Base-by-base conservation (phyloP, 2,797 vertebrate genomes). In the Scolopax rusticola region DNA sequence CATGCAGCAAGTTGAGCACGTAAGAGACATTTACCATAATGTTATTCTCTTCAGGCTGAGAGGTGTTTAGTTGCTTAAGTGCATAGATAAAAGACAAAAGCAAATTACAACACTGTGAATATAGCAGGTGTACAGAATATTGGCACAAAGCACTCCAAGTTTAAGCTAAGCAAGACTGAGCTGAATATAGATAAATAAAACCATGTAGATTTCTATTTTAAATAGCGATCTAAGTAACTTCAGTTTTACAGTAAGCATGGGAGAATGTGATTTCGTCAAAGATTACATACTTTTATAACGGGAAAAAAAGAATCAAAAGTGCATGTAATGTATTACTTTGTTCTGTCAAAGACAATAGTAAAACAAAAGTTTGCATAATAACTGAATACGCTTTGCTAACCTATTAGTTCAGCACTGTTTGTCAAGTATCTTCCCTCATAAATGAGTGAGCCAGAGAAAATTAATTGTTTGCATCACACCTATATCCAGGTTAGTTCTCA, bases 1-100 rank as follows among this genome's bases (percentile, higher is more conserved):
- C 99, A 98, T 99, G 99, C 98, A 99, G 98, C 98, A 99, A 99
- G 98, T 99, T 99, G 98, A 99, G 99, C 99, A 99, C 98, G 98
- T 99, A 99, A 98, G 99, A 99, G 95, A 99, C 98, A 95, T 99
- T 99, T 98, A 99, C 98, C 98, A 99, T 96, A 98, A 99, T 98
- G 98, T 99, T 98, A 89, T 99, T 98, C 71, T 98, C 98, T 98
- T 99, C 96, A 45, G 98, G 98, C 85, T 98, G 98, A 98, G 98
- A 98, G 45, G 98, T 97, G 96, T 99, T 99, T 97, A 99, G 98
- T 97, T 98, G 98, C 99, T 99, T 98, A 98, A 98, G 77, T 95
- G 94, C 82, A 98, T 60, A 97, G 93, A 96, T 95, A 97, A 97
- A 97, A 98, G 95, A 98, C 97, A 98, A 97, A 97, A 97, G 86